Conservation (phyloP, 2,888 invertebrate species). For the Pachycephus smyrnensis region DNA sequence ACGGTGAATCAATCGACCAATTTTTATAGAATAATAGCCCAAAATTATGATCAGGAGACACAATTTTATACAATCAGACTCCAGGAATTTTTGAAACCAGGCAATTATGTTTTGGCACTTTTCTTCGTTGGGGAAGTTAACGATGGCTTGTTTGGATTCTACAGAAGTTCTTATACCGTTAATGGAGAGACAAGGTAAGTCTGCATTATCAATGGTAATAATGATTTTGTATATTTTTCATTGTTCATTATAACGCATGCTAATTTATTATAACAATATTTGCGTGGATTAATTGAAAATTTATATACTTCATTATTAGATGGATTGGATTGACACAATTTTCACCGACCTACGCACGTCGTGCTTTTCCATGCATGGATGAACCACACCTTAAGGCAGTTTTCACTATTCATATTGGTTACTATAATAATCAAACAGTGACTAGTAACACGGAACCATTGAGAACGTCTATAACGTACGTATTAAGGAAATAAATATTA, state of each 20-base stretch:
- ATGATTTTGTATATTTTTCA: neutral
- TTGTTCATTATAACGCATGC: neutral
- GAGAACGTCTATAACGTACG: neutral
- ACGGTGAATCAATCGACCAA: constrained; percentile 3
- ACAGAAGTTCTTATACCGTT: constrained; percentile 70
- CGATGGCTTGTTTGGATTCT: constrained; percentile 74
- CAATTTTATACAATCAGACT: constrained; percentile 45
- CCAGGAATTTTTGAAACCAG: constrained; percentile 27
- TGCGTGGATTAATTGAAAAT: neutral
- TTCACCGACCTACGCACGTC: constrained; percentile 81
- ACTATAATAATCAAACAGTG: constrained; percentile 65
- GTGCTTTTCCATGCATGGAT: constrained; percentile 89
- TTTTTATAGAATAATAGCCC: constrained; percentile 27
- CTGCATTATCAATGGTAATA: neutral
- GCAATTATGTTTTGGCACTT: constrained; percentile 69
- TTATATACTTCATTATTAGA: constrained; percentile 64
- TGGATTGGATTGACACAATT: constrained; percentile 85
- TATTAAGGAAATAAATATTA: neutral
- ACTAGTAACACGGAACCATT: constrained; percentile 30
- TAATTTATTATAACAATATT: neutral
- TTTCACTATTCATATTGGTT: constrained; percentile 78
- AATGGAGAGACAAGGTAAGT: constrained; percentile 70
- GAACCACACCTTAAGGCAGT: constrained; percentile 85
- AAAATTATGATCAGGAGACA: constrained; percentile 35
- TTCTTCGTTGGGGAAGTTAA: constrained; percentile 71